Conservation (phyloP, 1,140 invertebrate genomes). For the Euglossa dilemma region DNA sequence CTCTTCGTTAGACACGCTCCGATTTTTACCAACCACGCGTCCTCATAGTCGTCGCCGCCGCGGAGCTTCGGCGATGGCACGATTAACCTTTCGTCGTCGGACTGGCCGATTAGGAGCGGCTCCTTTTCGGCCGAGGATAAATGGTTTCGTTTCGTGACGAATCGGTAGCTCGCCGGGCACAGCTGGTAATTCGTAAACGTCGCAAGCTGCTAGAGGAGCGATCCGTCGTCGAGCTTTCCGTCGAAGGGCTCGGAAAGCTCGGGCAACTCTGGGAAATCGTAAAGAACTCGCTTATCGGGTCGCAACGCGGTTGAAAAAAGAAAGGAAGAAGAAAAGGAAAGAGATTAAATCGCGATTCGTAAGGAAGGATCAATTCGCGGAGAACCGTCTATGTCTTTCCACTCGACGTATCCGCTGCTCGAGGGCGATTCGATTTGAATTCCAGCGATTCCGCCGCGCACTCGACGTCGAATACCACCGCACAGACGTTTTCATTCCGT, state of each 20-base stretch:
- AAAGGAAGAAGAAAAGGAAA: background rate
- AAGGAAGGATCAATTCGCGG: background rate
- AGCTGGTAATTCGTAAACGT: constrained; percentile 18
- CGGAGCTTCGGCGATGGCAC: background rate
- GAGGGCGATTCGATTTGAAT: constrained; percentile 16
- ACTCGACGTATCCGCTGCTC: background rate
- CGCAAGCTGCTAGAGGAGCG: background rate
- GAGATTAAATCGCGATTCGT: background rate
- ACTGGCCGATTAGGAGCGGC: background rate
- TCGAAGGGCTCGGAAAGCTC: background rate
- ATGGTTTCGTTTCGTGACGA: background rate
- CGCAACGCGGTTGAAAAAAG: background rate
- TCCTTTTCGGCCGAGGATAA: background rate
- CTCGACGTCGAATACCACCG: constrained; percentile 6
- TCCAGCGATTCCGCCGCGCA: background rate
- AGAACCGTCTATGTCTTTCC: background rate
- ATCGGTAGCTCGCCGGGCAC: background rate
- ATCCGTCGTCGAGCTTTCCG: background rate
- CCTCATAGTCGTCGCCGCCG: background rate
- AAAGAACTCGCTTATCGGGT: background rate
- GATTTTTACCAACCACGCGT: background rate
- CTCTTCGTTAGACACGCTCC: constrained; percentile 13
- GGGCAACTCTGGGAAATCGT: background rate
- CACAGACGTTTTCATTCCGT: constrained; percentile 10
- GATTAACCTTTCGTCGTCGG: background rate